Evolutionary conservation across 2,797 vertebrate species (phyloP).

Genomic region (Poecilia gillii): DNA sequence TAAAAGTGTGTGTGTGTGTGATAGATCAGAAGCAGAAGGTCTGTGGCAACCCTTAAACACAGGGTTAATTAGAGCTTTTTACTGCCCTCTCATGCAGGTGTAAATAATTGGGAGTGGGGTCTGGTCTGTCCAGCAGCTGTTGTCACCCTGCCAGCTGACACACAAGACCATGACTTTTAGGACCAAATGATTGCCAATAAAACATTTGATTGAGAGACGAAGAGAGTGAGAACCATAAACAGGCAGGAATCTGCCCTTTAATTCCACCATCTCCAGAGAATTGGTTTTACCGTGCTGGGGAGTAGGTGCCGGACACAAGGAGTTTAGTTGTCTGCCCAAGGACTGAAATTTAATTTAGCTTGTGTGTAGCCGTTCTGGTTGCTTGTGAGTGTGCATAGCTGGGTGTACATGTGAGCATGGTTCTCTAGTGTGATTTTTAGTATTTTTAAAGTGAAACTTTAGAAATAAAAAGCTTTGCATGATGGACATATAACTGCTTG

Average conservation of each 20-base stretch:
- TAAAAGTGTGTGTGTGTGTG: constrained; percentile 8
- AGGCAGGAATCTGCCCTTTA: constrained; percentile 84
- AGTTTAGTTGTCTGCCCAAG: constrained; percentile 82
- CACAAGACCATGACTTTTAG: constrained; percentile 76
- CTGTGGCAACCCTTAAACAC: constrained; percentile 23
- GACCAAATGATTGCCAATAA: constrained; percentile 86
- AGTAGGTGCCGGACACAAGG: constrained; percentile 76
- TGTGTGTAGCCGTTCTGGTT: constrained; percentile 46
- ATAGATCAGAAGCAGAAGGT: constrained; percentile 9
- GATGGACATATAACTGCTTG: constrained; percentile 51
- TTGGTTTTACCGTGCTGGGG: constrained; percentile 81
- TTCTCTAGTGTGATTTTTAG: constrained; percentile 40
- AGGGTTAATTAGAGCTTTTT: constrained; percentile 48
- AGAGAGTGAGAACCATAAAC: constrained; percentile 81
- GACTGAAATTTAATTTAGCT: constrained; percentile 84
- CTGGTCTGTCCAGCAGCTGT: constrained; percentile 55
- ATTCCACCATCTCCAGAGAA: constrained; percentile 83
- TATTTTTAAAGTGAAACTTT: constrained; percentile 38
- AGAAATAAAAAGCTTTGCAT: constrained; percentile 51
- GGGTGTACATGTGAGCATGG: constrained; percentile 6
- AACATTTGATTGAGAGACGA: constrained; percentile 85
- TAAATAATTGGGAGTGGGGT: constrained; percentile 71
- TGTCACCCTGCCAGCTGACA: constrained; percentile 62
- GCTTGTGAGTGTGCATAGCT: constrained; percentile 17
- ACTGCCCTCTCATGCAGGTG: constrained; percentile 55